A percentile compares a stretch with the other conserved stretches of the same genome.
These are phyloP conservation scores for Aphelenchoides fujianensis DNA, from an alignment of 1,140 invertebrate species.

Conservation along the genomic window DNA sequence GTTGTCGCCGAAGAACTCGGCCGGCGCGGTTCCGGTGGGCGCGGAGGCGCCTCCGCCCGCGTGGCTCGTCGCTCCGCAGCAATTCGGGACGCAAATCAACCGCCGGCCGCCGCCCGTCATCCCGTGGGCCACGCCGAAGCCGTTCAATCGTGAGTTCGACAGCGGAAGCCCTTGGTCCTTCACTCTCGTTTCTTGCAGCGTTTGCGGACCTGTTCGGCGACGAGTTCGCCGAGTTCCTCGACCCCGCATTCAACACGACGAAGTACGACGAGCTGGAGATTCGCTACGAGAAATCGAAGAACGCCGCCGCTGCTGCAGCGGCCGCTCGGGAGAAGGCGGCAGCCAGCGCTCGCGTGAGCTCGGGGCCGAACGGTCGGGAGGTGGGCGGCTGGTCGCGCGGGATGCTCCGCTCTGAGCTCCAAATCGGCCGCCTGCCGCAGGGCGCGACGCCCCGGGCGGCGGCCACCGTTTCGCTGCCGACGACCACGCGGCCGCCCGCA, in stretches of 20 bases:
- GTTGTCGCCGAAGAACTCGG: background rate
- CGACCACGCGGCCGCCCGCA: background rate
- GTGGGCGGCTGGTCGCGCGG: no score
- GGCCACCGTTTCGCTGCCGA: constrained; percentile 1
- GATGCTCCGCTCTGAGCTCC: no score
- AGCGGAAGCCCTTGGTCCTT: no score
- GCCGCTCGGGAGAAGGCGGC: background rate
- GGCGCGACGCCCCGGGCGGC: background rate
- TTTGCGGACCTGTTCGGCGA: constrained; percentile 64
- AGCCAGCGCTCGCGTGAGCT: background rate
- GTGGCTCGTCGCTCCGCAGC: background rate
- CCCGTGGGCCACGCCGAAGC: constrained; percentile 3
- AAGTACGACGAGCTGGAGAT: constrained; percentile 19
- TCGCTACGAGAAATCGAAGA: background rate
- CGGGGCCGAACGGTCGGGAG: no score
- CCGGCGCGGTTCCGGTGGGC: background rate
- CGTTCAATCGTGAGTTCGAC: constrained; percentile 7
- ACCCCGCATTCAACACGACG: constrained; percentile 5
- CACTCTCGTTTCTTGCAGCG: constrained; percentile 61
- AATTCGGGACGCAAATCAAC: background rate
- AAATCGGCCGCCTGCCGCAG: background rate
- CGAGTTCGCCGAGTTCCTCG: constrained; percentile 63
- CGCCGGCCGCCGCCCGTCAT: background rate
- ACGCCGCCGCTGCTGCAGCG: background rate
- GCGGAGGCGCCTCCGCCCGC: background rate